Conservation (phyloP, 2,888 invertebrate species). For the Acutogordius australiensis region DNA sequence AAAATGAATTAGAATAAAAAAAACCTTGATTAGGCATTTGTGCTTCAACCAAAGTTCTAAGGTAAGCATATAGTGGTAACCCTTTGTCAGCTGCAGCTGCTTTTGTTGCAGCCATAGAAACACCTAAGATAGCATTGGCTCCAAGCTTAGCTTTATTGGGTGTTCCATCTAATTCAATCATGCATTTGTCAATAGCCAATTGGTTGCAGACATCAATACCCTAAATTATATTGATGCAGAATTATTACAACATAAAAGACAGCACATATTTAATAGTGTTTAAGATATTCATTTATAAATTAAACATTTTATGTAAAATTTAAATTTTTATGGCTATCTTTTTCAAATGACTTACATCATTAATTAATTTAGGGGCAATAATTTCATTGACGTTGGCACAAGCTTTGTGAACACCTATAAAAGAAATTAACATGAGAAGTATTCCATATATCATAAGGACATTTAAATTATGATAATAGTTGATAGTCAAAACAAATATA, state of each 20-base stretch:
- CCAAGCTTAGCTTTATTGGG: constrained; percentile 65
- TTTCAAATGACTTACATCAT: constrained; percentile 21
- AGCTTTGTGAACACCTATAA: constrained; percentile 48
- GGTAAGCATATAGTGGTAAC: constrained; percentile 32
- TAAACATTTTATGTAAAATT: constrained; percentile 24
- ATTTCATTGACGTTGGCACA: constrained; percentile 54
- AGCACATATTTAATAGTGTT: constrained; percentile 21
- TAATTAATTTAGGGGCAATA: constrained; percentile 28
- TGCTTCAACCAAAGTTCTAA: constrained; percentile 77
- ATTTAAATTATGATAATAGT: too few relatives aligned
- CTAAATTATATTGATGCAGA: too few relatives aligned
- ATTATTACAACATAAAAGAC: constrained; percentile 18
- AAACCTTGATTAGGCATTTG: constrained; percentile 43
- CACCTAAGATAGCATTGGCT: constrained; percentile 84
- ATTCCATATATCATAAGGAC: too few relatives aligned
- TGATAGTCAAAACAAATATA: too few relatives aligned
- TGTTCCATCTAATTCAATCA: constrained; percentile 67
- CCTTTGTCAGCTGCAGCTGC: constrained; percentile 67
- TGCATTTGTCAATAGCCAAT: constrained; percentile 45
- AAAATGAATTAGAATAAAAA: too few relatives aligned
- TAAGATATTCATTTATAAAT: too few relatives aligned
- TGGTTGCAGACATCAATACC: constrained; percentile 63
- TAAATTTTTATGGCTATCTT: background rate
- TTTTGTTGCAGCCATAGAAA: constrained; percentile 79
- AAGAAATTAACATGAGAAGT: constrained; percentile 11